Evolutionary conservation across 2,113 vertebrate genomes (phyloP).

Genomic region (Thalassarche chlororhynchos): DNA sequence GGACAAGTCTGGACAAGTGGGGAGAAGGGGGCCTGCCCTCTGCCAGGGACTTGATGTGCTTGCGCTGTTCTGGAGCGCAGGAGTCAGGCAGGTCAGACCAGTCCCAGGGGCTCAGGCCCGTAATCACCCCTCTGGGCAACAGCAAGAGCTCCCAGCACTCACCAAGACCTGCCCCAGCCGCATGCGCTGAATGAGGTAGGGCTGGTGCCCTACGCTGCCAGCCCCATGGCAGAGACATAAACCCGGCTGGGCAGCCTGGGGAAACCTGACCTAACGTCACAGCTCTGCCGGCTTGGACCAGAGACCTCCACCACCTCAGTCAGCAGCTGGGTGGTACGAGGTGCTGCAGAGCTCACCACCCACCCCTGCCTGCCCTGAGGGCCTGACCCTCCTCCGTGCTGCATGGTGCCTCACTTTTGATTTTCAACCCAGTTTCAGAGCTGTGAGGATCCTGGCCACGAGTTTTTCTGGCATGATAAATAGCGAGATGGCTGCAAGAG

Average conservation of each 20-base stretch:
- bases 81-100: neutral
- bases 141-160: neutral
- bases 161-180: rapidly evolving
- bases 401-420: neutral
- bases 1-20: neutral
- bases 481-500: neutral
- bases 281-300: neutral
- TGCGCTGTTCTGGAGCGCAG: neutral
- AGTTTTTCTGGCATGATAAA: neutral
- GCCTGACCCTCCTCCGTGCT: neutral
- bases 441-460: neutral
- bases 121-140: neutral
- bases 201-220: neutral
- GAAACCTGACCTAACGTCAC: neutral
- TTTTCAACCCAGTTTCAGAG: neutral
- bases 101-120: neutral
- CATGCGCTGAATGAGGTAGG: neutral
- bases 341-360: neutral
- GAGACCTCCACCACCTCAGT: neutral
- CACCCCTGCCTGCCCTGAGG: neutral
- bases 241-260: neutral
- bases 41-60: neutral
- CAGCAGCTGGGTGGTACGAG: neutral
- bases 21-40: neutral
- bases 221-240: rapidly evolving